Evolutionary conservation across 2,113 vertebrate genomes (phyloP), one percentile per base, ranked within the genome.

Genomic region (Raja brachyura): DNA sequence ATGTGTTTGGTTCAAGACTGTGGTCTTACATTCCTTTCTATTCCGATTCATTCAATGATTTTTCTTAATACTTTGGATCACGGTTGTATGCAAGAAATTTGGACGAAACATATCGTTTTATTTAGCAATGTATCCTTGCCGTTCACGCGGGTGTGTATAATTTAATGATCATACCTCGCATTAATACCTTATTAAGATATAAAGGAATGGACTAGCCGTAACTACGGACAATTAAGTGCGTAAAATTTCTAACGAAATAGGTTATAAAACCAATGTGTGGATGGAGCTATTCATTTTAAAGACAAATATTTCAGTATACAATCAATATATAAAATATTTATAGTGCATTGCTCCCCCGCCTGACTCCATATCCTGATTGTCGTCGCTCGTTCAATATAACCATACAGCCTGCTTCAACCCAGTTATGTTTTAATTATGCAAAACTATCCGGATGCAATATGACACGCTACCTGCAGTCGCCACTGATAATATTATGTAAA

Each of bases 401-500:
- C 59, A 4, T 33, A 20, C 8, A 39, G 33, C 22, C 31, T 74
- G 90, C 54, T 28, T 48, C 39, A 92, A 92, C 20, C 7, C 18
- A 0, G 33, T 5, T 73, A 28, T 70, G 33, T 5, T 88, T 88
- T 92, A 92, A 74, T 92, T 92, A 70, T 73, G 68, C 66, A 74
- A 54, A 73, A 74, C 20, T 22, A 3, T 70, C 9, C 8, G 66
- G 1, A 54, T 74, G 68, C 70, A 70, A 92, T 54, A 92, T 48
- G 63, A 70, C 66, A 88, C 28, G 59, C 31, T 70, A 70, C 33
- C 31, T 92, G 33, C 59, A 63, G 66, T 48, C 20, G 68, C 66
- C 39, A 28, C 20, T 25, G 66, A 68, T 48, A 92, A 92, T 92
- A 92, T 92, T 48, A 92, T 33, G 68, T 74, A 92, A 90, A 92